phyloP scores from a whole-genome alignment of 2,113 vertebrate species.

The Thalassarche chlororhynchos region DNA sequence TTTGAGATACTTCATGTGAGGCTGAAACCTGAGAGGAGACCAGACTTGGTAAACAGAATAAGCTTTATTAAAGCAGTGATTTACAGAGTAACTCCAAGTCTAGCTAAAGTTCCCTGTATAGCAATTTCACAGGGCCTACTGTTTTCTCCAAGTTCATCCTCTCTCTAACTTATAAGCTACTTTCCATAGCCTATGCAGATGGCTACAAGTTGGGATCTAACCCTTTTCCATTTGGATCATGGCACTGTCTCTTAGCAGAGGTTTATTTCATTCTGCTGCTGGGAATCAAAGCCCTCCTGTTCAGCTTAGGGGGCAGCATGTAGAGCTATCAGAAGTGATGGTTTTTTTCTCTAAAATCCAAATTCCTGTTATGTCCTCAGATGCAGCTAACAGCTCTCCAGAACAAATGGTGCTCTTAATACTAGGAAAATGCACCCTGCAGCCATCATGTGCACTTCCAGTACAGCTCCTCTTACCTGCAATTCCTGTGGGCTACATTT shows the following conservation, averaged over 20 bases:
- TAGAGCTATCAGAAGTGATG: neutral
- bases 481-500: neutral
- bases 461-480: neutral
- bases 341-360: neutral
- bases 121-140: neutral
- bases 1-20: constrained; percentile 16
- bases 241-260: neutral
- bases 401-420: neutral
- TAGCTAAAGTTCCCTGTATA: neutral
- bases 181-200: neutral
- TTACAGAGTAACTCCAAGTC: neutral
- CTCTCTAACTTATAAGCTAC: neutral
- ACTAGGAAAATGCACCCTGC: neutral
- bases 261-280: neutral
- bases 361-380: neutral
- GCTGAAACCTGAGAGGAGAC: constrained; percentile 32
- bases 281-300: neutral
- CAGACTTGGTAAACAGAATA: constrained; percentile 1
- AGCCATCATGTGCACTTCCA: neutral
- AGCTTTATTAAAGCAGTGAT: neutral
- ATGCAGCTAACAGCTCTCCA: neutral
- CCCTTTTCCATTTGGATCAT: neutral
- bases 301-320: neutral
- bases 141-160: neutral
- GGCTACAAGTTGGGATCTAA: neutral